phyloP scores from a whole-genome alignment of 2,888 invertebrate species.

The Conistra vaccinii region DNA sequence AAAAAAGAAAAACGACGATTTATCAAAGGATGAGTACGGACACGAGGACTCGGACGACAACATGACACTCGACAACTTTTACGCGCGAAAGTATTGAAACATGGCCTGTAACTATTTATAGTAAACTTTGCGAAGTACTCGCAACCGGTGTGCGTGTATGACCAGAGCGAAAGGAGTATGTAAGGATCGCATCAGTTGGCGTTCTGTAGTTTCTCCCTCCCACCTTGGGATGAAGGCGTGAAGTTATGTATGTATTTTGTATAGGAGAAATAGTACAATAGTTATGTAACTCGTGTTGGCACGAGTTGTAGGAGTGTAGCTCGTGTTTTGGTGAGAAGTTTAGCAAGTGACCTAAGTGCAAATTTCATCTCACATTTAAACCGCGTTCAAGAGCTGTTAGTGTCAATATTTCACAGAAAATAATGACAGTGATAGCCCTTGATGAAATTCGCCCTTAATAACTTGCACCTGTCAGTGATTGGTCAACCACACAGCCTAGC shows the following conservation, averaged over 20 bases:
- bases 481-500: background rate
- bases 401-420: no score
- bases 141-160: no score
- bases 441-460: background rate
- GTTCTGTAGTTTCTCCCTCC: no score
- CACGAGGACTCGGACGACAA: conserved; percentile 66
- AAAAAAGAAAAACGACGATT: conserved; percentile 66
- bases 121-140: background rate
- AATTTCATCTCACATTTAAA: no score
- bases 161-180: no score
- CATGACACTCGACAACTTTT: conserved; percentile 62
- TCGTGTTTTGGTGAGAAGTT: background rate
- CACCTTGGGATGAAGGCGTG: no score
- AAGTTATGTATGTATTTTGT: background rate
- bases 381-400: no score
- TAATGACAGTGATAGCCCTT: no score
- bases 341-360: background rate
- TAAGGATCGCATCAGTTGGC: no score
- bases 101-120: background rate
- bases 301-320: background rate
- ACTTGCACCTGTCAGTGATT: background rate
- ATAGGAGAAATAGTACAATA: conserved; percentile 42
- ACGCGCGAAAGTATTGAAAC: conserved; percentile 49
- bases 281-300: background rate
- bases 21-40: conserved; percentile 60